Percentiles rank a stretch among this genome's conserved stretches.
phyloP scores from a whole-genome alignment of 2,888 invertebrate species.

The Horisme vitalbata region DNA sequence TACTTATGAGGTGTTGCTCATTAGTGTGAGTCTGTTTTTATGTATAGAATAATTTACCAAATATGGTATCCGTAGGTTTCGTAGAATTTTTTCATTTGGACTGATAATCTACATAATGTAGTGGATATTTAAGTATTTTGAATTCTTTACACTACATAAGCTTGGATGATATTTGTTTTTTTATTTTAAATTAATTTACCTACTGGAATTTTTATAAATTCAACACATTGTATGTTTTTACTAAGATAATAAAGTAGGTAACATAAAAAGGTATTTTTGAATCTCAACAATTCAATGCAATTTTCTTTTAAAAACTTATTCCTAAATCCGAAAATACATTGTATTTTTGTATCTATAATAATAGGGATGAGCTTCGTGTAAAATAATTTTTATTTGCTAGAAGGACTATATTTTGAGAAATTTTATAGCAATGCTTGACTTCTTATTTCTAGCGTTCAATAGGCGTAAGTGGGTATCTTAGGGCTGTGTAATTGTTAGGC shows the following conservation, averaged over 20 bases:
- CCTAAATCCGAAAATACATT: too few relatives aligned
- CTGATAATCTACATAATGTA: constrained; percentile 15
- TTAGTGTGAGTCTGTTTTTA: constrained; percentile 28
- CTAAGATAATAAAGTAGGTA: too few relatives aligned
- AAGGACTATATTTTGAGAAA: too few relatives aligned
- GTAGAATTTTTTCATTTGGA: constrained; percentile 13
- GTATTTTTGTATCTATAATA: too few relatives aligned
- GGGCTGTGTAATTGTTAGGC: constrained; percentile 46
- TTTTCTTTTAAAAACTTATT: too few relatives aligned
- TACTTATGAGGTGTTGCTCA: constrained; percentile 57
- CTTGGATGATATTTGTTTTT: too few relatives aligned
- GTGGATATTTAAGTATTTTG: not conserved
- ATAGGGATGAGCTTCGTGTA: too few relatives aligned
- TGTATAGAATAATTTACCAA: constrained; percentile 18
- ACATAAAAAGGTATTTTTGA: not conserved
- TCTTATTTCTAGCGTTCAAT: not conserved
- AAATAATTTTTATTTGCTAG: too few relatives aligned
- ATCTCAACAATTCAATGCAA: constrained; percentile 13
- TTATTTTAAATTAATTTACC: too few relatives aligned
- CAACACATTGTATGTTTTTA: too few relatives aligned
- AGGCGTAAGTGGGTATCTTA: constrained; percentile 27
- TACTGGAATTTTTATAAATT: too few relatives aligned
- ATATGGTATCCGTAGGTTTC: constrained; percentile 9
- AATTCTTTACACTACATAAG: not conserved
- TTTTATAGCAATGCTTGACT: not conserved